Conservation (phyloP, 2,113 vertebrate species). For the Dicaeum eximium region DNA sequence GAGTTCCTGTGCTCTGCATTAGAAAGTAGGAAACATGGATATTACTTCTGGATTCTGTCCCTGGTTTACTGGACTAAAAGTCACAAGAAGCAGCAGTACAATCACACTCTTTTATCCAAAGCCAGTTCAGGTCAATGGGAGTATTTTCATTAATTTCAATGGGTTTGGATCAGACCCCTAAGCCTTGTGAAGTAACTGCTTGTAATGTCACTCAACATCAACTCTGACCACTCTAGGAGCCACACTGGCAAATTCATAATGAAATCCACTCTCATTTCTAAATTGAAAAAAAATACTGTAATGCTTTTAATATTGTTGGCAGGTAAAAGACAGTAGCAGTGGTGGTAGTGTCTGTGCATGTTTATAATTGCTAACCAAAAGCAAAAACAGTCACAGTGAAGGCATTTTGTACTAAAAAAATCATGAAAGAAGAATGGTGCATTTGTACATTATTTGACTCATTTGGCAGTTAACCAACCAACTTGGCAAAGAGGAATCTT, state of each 20-base stretch:
- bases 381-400: neutral
- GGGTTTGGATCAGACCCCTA: slow-evolving; percentile 14
- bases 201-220: slow-evolving; percentile 12
- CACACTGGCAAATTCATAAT: neutral
- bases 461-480: neutral
- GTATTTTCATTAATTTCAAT: slow-evolving; percentile 43
- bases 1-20: slow-evolving; percentile 6
- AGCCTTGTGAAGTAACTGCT: neutral
- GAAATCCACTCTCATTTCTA: neutral
- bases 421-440: neutral
- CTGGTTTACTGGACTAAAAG: neutral
- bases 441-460: neutral
- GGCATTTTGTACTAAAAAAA: neutral
- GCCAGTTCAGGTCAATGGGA: slow-evolving; percentile 26
- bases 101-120: slow-evolving; percentile 19
- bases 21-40: neutral
- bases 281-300: neutral
- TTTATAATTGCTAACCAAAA: neutral
- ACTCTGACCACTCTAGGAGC: neutral
- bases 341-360: neutral
- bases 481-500: neutral
- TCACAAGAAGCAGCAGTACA: slow-evolving; percentile 16
- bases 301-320: neutral
- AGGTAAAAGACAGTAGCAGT: neutral
- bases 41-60: neutral